phyloP scores from a whole-genome alignment of 2,888 invertebrate genomes.

The Rhorus exstirpatorius region DNA sequence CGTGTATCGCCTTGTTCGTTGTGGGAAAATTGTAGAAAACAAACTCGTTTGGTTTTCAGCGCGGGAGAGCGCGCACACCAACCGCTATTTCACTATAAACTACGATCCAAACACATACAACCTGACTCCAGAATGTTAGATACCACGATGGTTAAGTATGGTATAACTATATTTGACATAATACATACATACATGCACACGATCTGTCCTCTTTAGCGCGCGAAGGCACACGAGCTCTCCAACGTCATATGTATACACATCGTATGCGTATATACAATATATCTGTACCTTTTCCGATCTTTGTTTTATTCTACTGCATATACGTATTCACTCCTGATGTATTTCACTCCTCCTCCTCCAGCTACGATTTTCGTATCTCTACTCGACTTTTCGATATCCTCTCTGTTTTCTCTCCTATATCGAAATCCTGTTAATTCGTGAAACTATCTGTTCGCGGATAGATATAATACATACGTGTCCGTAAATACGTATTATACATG shows the following conservation, averaged over 20 bases:
- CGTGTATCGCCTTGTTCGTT: conserved; percentile 81
- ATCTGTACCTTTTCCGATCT: conserved; percentile 37
- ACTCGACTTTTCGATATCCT: conserved; percentile 29
- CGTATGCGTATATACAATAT: background rate
- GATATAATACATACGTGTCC: conserved; percentile 30
- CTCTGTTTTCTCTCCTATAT: conserved; percentile 39
- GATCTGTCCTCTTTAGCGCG: conserved; percentile 36
- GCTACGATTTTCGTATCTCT: conserved; percentile 8
- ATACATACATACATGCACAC: conserved; percentile 16
- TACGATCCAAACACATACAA: conserved; percentile 44
- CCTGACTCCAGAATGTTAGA: conserved; percentile 24
- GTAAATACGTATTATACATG: background rate
- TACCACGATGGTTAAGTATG: conserved; percentile 13
- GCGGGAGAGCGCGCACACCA: conserved; percentile 39
- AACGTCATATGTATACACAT: conserved; percentile 8
- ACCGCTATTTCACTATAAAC: conserved; percentile 57
- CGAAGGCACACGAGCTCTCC: conserved; percentile 27
- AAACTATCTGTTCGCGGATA: conserved; percentile 58
- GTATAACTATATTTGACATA: conserved; percentile 9
- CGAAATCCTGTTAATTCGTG: conserved; percentile 64
- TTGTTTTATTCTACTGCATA: background rate
- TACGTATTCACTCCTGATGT: background rate
- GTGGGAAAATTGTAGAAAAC: conserved; percentile 85
- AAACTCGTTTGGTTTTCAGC: conserved; percentile 80
- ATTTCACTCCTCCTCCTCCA: background rate